Conservation (phyloP, 2,888 invertebrate species). For the Meteorus cinctellus region DNA sequence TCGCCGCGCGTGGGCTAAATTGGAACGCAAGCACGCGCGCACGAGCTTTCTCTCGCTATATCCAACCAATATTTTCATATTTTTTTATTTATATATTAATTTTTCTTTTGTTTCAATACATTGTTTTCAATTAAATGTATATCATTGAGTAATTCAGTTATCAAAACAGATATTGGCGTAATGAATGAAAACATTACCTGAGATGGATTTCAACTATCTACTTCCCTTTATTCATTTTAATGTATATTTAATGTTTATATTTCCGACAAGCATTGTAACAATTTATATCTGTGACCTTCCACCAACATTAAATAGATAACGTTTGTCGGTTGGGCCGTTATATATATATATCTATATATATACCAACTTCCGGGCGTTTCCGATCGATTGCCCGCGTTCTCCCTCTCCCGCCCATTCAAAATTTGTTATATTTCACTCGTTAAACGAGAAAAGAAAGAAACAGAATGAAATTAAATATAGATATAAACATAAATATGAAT, state of each 20-base stretch:
- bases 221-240: background rate
- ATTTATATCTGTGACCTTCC: constrained; percentile 26
- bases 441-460: too few relatives aligned
- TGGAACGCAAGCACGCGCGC: constrained; percentile 29
- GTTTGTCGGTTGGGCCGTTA: constrained; percentile 9
- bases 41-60: background rate
- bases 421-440: background rate
- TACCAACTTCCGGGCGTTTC: constrained; percentile 42
- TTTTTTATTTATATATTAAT: background rate
- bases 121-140: background rate
- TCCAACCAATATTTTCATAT: background rate
- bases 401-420: background rate
- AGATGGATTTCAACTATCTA: background rate
- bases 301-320: background rate
- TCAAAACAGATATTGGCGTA: background rate
- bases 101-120: background rate
- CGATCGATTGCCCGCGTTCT: constrained; percentile 36
- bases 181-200: background rate
- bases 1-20: constrained; percentile 35
- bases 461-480: too few relatives aligned
- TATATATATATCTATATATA: constrained; percentile 34
- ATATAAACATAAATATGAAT: too few relatives aligned
- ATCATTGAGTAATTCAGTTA: background rate
- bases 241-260: background rate
- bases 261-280: constrained; percentile 44